Base-by-base conservation (phyloP, 2,797 vertebrate genomes). In the Aeoliscus strigatus region DNA sequence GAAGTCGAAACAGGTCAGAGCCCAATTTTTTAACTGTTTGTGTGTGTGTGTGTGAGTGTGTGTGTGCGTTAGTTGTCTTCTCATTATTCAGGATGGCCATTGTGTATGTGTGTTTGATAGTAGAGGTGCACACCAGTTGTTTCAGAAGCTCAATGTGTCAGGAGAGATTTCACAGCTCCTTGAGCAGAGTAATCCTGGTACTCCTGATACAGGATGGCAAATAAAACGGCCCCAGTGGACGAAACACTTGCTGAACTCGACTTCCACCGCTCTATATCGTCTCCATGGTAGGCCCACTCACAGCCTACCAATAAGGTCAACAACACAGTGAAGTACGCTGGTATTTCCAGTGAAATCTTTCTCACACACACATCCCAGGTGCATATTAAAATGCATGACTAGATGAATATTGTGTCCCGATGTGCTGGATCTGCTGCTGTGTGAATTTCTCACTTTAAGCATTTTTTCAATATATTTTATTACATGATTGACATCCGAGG, bases 81-180 rank as follows among this genome's bases (percentile, higher is more conserved):
- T 83, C 74, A 66, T 64, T 77, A 82, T 79, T 83, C 76, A 75
- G 63, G 46, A 60, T 66, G 74, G 63, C 61, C 33, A 21, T 38
- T 9, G 58, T 62, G 69, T 77, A 70, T 77, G 66, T 82, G 72
- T 73, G 51, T 57, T 39, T 70, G 57, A 79, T 71, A 59, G 72
- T 48, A 60, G 61, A 80, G 71, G 79, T 47, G 35, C 57, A 76
- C 50, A 71, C 53, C 76, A 70, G 73, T 82, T 81, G 82, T 86
- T 85, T 78, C 56, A 56, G 72, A 58, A 65, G 73, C 77, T 76
- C 40, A 42, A 72, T 75, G 79, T 80, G 81, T 84, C 64, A 46
- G 57, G 59, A 73, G 73, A 81, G 77, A 87, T 86, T 85, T 86
- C 83, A 87, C 83, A 82, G 83, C 74, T 86, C 71, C 78, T 77